A percentile compares a stretch with the other conserved stretches of the same genome.
Conservation (phyloP, 2,888 invertebrate genomes). For the Agonopterix arenella region DNA sequence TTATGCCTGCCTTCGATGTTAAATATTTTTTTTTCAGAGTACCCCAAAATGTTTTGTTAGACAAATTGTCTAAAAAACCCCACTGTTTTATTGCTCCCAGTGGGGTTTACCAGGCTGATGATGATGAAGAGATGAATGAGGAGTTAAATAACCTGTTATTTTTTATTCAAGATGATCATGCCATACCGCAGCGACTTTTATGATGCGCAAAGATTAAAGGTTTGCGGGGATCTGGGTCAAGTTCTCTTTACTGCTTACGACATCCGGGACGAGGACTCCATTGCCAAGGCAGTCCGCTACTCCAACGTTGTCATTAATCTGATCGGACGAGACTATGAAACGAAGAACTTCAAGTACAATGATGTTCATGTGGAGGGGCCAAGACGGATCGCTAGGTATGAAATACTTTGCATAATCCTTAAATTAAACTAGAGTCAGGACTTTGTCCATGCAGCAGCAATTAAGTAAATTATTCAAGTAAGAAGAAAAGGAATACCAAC, state of each 20-base stretch:
- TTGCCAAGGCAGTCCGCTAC: conserved; percentile 90
- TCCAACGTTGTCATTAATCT: conserved; percentile 98
- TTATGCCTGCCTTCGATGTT: no score
- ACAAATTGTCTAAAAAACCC: no score
- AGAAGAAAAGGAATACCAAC: no score
- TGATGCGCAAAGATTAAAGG: conserved; percentile 85
- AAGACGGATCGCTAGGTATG: conserved; percentile 85
- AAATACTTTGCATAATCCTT: conserved; percentile 1
- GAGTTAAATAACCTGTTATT: background rate
- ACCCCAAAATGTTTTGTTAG: no score
- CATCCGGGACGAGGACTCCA: conserved; percentile 89
- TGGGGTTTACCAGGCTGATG: no score
- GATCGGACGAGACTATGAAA: conserved; percentile 94
- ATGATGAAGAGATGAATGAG: no score
- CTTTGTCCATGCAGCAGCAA: no score
- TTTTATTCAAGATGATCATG: conserved; percentile 85
- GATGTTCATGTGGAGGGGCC: conserved; percentile 94
- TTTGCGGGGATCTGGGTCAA: conserved; percentile 96
- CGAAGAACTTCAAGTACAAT: conserved; percentile 90
- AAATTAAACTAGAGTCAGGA: no score
- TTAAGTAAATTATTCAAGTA: no score
- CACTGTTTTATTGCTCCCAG: no score
- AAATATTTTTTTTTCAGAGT: no score
- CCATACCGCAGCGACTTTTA: conserved; percentile 95
- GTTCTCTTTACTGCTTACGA: conserved; percentile 92